Base-by-base conservation (phyloP, 2,113 vertebrate species). In the Gopherus evgoodei region DNA sequence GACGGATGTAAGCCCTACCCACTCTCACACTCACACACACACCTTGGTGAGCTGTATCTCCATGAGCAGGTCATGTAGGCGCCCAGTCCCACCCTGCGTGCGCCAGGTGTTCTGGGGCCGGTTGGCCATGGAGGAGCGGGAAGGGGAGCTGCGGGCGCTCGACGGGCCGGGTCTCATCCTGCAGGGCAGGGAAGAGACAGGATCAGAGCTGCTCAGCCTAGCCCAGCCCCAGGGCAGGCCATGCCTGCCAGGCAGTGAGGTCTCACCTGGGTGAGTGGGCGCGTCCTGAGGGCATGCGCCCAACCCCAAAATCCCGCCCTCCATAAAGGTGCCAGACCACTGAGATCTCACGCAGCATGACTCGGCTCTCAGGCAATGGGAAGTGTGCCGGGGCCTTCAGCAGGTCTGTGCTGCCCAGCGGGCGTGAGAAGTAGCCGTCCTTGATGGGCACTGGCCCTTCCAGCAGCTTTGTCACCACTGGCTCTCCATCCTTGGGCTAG, bases 1-100 rank as follows among this genome's bases (percentile, higher is more conserved):
- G 31, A 69, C 1, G 2, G 62, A 8, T 21, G 31, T 8, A 69
- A 69, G 62, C 17, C 35, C 31, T 35, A 69, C 31, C 62, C 35
- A 8, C 62, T 62, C 29, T 31, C 29, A 14, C 27, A 54, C 53
- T 8, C 21, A 21, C 27, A 17, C 16, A 38, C 38, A 2, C 7
- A 99, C 99, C 98, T 99, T 99, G 86, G 98, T 99, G 81, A 99
- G 98, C 96, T 99, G 99, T 90, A 99, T 99, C 98, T 99, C 99
- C 99, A 99, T 99, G 83, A 99, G 98, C 80, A 99, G 96, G 0
- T 98, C 97, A 94, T 99, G 99, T 90, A 99, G 98, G 56, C 99
- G 97, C 11, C 99, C 98, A 3, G 98, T 98, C 75, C 99, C 99
- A 21, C 99, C 99, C 35, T 98, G 98, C 17, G 98, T 98, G 14